Conservation (phyloP, 92 coral and sea anemone species). For the Siderastrea siderea region DNA sequence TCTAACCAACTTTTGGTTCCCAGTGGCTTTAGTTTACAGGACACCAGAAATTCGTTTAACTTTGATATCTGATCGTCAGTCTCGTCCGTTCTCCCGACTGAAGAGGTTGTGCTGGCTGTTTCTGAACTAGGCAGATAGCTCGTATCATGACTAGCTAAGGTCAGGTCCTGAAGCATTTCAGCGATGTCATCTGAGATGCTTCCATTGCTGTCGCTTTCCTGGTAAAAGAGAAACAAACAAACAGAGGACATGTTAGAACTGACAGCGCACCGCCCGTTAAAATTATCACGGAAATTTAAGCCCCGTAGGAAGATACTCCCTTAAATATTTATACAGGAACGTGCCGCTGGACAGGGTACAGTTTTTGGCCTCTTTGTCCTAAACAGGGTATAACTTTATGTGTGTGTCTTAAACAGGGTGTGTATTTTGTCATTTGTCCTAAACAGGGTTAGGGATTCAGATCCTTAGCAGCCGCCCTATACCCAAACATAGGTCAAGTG, state of each 20-base stretch:
- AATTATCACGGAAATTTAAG: constrained; percentile 5
- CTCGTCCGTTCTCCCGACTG: constrained; percentile 16
- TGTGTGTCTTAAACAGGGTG: no score
- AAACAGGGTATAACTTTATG: no score
- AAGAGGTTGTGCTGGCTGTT: constrained; percentile 27
- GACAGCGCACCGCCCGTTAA: not conserved
- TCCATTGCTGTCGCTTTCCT: constrained; percentile 24
- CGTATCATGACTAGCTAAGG: not conserved
- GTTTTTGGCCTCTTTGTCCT: no score
- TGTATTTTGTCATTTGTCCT: no score
- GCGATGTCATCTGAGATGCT: constrained; percentile 28
- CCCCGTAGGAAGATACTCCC: not conserved
- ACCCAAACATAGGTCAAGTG: no score
- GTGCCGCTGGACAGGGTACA: no score
- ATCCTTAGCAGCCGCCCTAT: no score
- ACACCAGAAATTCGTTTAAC: constrained; percentile 14
- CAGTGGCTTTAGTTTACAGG: constrained; percentile 24
- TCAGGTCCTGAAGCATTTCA: not conserved
- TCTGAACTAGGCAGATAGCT: constrained; percentile 16
- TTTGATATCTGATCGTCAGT: constrained; percentile 17
- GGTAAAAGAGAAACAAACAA: not conserved
- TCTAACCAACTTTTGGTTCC: constrained; percentile 46
- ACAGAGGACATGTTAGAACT: not conserved
- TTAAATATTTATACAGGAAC: no score
- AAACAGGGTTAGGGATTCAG: no score